These are phyloP conservation scores for Araneus ventricosus DNA, from an alignment of 1,140 invertebrate species.

Conservation along the genomic window DNA sequence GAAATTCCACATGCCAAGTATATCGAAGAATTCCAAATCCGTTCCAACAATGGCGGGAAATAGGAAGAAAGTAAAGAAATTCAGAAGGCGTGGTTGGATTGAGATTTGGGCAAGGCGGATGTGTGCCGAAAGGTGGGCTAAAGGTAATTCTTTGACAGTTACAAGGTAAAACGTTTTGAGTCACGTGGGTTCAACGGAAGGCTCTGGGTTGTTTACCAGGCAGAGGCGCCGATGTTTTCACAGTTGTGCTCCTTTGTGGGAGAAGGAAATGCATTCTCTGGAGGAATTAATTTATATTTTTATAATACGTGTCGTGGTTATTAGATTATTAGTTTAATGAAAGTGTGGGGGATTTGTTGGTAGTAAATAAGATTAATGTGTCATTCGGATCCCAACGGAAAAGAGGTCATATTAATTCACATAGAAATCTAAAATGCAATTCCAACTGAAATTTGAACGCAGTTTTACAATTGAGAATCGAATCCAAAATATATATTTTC, in stretches of 20 bases:
- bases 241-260: not conserved
- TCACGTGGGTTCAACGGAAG: not conserved
- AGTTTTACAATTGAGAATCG: no score
- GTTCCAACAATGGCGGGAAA: not conserved
- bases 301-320: no score
- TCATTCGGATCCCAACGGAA: no score
- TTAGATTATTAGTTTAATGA: no score
- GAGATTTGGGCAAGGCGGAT: constrained; percentile 8
- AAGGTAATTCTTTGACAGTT: not conserved
- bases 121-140: constrained; percentile 6
- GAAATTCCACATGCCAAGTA: not conserved
- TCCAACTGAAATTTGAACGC: no score
- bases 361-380: no score
- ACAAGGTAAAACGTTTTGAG: not conserved
- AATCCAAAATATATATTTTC: no score
- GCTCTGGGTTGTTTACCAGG: not conserved
- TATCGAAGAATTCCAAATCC: not conserved
- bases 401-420: no score
- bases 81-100: not conserved
- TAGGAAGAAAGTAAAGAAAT: not conserved
- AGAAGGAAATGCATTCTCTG: not conserved
- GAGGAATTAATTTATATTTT: not conserved
- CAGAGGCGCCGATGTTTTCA: not conserved
- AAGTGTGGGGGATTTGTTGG: no score
- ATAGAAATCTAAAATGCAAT: no score